Conservation (phyloP, 2,113 vertebrate genomes). For the Catharus minimus region DNA sequence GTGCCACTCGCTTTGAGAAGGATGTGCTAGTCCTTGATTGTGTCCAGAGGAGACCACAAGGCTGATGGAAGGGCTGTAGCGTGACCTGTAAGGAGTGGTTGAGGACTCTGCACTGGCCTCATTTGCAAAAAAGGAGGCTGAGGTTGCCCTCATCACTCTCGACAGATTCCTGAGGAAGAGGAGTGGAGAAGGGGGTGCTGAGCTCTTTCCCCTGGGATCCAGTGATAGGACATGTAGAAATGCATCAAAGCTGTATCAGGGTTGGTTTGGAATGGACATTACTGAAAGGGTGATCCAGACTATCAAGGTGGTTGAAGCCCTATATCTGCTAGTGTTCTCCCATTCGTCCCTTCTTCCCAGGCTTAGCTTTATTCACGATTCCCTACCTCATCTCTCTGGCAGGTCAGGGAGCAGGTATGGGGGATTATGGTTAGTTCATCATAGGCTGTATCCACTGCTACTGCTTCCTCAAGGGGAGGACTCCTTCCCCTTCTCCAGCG, state of each 20-base stretch:
- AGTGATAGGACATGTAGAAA: background rate
- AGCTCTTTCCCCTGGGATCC: background rate
- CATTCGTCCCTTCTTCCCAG: background rate
- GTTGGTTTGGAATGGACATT: background rate
- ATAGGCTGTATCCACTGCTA: background rate
- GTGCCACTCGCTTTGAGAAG: background rate
- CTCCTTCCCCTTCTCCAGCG: background rate
- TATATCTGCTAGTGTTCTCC: background rate
- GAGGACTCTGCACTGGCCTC: background rate
- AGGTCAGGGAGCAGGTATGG: background rate
- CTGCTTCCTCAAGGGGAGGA: background rate
- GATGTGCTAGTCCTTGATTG: accelerated
- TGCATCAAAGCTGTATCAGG: background rate
- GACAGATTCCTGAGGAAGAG: background rate
- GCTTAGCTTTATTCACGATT: background rate
- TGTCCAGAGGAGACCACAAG: background rate
- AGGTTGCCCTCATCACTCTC: too few relatives aligned
- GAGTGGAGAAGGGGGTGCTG: background rate
- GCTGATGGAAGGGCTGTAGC: background rate
- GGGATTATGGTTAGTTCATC: background rate
- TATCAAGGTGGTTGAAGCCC: background rate
- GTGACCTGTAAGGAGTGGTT: background rate
- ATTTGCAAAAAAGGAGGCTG: background rate
- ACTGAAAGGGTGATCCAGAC: background rate
- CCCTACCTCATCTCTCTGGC: too few relatives aligned